These are phyloP conservation scores for Lacanobia wlatinum DNA, from an alignment of 2,888 invertebrate species.

Conservation along the genomic window DNA sequence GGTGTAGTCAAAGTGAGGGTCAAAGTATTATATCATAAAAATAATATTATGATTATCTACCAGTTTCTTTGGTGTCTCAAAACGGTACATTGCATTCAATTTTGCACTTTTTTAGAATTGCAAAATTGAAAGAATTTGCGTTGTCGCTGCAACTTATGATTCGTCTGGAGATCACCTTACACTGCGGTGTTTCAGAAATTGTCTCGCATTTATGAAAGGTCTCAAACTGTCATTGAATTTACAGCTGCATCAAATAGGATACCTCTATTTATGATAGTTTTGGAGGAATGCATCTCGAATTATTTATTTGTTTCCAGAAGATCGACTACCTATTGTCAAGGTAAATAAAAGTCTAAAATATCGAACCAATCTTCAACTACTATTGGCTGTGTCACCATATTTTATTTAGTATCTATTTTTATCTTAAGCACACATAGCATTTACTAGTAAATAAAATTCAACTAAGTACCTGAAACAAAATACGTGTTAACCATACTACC, in stretches of 20 bases:
- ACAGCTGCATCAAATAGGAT: slow-evolving; percentile 52
- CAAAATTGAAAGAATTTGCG: no score
- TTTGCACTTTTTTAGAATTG: neutral
- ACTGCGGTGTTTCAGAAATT: slow-evolving; percentile 47
- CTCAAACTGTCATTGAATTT: slow-evolving; percentile 60
- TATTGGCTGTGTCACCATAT: neutral
- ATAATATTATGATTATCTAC: no score
- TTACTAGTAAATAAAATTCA: no score
- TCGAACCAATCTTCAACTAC: neutral
- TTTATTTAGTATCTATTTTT: neutral
- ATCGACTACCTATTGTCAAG: slow-evolving; percentile 1
- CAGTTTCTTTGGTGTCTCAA: neutral
- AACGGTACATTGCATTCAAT: neutral
- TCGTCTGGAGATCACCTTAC: slow-evolving; percentile 47
- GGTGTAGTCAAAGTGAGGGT: no score
- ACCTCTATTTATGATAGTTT: slow-evolving; percentile 52
- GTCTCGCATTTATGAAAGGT: slow-evolving; percentile 55
- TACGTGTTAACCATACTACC: no score
- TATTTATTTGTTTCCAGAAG: slow-evolving; percentile 51
- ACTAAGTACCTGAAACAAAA: no score
- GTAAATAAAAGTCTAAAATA: neutral
- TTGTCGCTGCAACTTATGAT: neutral
- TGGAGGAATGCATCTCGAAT: slow-evolving; percentile 29
- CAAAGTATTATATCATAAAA: no score
- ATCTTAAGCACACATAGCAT: no score